These are phyloP conservation scores for Sinocyclocheilus anshuiensis DNA, from an alignment of 2,113 vertebrate genomes.

Conservation along the genomic window DNA sequence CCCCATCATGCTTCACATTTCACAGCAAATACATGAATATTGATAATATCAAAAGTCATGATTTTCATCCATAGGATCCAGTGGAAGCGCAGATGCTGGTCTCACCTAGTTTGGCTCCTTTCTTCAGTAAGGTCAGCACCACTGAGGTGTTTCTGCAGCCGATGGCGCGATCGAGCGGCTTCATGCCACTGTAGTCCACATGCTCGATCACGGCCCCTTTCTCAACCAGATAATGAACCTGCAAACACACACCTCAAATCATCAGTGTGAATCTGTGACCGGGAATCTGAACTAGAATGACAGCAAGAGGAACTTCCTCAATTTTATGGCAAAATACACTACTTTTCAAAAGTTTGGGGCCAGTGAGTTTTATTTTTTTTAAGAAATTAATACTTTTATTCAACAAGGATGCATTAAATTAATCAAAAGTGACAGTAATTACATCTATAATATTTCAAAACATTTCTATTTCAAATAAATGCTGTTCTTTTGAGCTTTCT, in stretches of 20 bases:
- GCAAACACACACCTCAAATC: not conserved
- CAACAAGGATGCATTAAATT: too few relatives aligned
- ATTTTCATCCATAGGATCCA: not conserved
- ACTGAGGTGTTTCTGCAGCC: conserved; percentile 93
- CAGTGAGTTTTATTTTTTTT: too few relatives aligned
- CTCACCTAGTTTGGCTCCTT: conserved; percentile 95
- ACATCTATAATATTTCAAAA: too few relatives aligned
- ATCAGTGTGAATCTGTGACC: not conserved
- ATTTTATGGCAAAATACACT: not conserved
- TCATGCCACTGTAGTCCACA: conserved; percentile 95
- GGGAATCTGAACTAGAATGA: not conserved
- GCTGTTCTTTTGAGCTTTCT: too few relatives aligned
- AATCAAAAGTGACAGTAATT: not conserved
- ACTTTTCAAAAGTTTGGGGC: not conserved
- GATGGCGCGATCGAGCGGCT: conserved; percentile 94
- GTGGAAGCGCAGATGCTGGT: too few relatives aligned
- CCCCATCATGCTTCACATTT: not conserved
- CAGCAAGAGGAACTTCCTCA: not conserved
- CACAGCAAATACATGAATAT: not conserved
- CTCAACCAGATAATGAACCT: conserved; percentile 97
- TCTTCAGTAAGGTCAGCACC: conserved; percentile 90
- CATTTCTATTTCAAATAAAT: too few relatives aligned
- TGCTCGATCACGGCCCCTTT: conserved; percentile 95
- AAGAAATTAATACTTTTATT: too few relatives aligned
- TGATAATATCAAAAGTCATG: too few relatives aligned